Conservation (phyloP, 2,113 vertebrate genomes). For the Anas platyrhynchos region DNA sequence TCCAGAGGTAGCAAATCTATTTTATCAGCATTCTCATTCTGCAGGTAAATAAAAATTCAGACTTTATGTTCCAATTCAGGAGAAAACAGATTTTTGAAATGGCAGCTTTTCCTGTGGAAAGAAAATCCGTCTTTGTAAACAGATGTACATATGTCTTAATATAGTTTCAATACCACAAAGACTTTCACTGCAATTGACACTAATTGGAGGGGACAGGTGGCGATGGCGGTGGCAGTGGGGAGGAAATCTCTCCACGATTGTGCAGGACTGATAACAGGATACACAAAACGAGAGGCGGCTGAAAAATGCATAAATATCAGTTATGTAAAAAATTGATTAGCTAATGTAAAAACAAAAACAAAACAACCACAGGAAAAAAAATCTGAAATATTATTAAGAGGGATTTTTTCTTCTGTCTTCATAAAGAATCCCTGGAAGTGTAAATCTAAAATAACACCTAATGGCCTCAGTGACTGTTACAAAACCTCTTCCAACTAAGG, state of each 20-base stretch:
- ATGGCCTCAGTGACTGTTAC: background rate
- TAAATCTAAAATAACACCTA: background rate
- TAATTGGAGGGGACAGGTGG: constrained; percentile 64
- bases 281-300: background rate
- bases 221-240: background rate
- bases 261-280: background rate
- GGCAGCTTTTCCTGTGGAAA: background rate
- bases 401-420: background rate
- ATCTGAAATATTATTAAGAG: fast-evolving
- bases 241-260: constrained; percentile 19
- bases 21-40: background rate
- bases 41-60: background rate
- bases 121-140: background rate
- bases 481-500: background rate
- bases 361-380: background rate
- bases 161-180: constrained; percentile 19
- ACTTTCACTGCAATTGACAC: constrained; percentile 19
- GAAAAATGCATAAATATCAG: constrained; percentile 5
- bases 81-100: constrained; percentile 6
- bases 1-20: background rate
- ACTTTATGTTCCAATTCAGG: background rate
- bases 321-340: constrained; percentile 24
- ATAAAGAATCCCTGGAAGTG: background rate
- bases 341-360: background rate
- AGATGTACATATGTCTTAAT: constrained; percentile 30